A percentile compares a stretch with the other conserved stretches of the same genome.
Evolutionary conservation across 2,113 vertebrate genomes (phyloP).

Genomic region (Xenopus borealis): DNA sequence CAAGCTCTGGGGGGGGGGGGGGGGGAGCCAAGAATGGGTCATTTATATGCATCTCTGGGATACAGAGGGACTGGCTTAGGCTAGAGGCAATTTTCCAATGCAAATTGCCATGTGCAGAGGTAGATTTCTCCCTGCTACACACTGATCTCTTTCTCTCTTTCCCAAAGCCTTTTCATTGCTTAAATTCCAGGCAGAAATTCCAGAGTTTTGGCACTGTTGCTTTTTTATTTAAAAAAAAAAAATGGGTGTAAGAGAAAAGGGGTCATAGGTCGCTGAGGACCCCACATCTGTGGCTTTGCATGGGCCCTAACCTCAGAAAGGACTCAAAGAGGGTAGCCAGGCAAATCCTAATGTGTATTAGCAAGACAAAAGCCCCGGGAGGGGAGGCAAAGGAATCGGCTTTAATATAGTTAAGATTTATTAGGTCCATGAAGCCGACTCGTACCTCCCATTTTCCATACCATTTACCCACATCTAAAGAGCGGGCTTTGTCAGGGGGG

Average conservation of each 20-base stretch:
- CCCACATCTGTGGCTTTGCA: slow-evolving; percentile 77
- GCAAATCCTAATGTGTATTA: slow-evolving; percentile 73
- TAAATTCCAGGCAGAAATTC: slow-evolving; percentile 36
- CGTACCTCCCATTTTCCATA: slow-evolving; percentile 69
- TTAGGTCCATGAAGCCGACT: slow-evolving; percentile 72
- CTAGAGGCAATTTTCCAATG: slow-evolving; percentile 35
- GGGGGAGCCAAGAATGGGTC: not conserved
- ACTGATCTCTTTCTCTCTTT: not conserved
- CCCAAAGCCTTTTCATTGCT: slow-evolving; percentile 15
- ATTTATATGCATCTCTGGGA: slow-evolving; percentile 1
- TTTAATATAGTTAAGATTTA: slow-evolving; percentile 81
- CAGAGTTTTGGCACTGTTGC: slow-evolving; percentile 36
- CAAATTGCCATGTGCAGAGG: slow-evolving; percentile 25
- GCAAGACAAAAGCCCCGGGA: slow-evolving; percentile 68
- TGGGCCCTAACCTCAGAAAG: slow-evolving; percentile 63
- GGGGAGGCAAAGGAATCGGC: slow-evolving; percentile 63
- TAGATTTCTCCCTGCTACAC: not conserved
- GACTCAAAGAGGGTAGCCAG: slow-evolving; percentile 76
- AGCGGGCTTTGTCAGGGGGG: slow-evolving; percentile 59
- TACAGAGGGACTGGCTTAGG: not conserved
- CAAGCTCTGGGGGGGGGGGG: not conserved
- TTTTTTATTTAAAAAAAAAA: slow-evolving; percentile 1
- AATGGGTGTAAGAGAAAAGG: slow-evolving; percentile 20
- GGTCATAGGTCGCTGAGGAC: slow-evolving; percentile 66
- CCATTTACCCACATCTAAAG: slow-evolving; percentile 67